phyloP scores from a whole-genome alignment of 2,113 vertebrate genomes.

The Phylloscopus trochilus region DNA sequence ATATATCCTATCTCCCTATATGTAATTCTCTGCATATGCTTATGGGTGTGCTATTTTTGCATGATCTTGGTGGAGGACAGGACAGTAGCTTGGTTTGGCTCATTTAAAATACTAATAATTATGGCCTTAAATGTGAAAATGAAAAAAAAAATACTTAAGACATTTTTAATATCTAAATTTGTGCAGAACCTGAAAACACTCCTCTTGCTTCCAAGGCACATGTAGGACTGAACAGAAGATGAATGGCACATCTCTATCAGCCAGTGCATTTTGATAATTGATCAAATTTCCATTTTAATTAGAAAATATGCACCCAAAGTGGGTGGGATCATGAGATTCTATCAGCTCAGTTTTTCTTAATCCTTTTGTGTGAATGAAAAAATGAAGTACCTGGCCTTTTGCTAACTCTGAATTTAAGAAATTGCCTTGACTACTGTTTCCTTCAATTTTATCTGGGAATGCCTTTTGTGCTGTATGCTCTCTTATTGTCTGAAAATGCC shows the following conservation, averaged over 20 bases:
- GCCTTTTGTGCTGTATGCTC: background rate
- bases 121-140: background rate
- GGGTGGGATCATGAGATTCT: slow-evolving; percentile 36
- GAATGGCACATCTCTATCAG: slow-evolving; percentile 40
- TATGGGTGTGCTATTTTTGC: background rate
- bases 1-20: background rate
- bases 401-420: slow-evolving; percentile 12
- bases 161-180: slow-evolving; percentile 28
- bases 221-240: background rate
- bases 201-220: background rate
- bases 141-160: background rate
- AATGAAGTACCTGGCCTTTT: slow-evolving; percentile 15
- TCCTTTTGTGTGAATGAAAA: slow-evolving; percentile 9
- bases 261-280: slow-evolving; percentile 46
- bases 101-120: background rate
- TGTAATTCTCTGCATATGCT: background rate
- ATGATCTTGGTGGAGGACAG: background rate
- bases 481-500: slow-evolving; percentile 48
- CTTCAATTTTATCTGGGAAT: background rate
- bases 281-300: slow-evolving; percentile 69
- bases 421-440: slow-evolving; percentile 28
- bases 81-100: background rate
- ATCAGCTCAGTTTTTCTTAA: slow-evolving; percentile 43
- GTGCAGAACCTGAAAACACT: slow-evolving; percentile 1
- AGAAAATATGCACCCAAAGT: slow-evolving; percentile 40